A percentile compares a stretch with the other conserved stretches of the same genome.
These are phyloP conservation scores for Cochlearius cochlearius DNA, from an alignment of 2,113 vertebrate species.

Conservation along the genomic window DNA sequence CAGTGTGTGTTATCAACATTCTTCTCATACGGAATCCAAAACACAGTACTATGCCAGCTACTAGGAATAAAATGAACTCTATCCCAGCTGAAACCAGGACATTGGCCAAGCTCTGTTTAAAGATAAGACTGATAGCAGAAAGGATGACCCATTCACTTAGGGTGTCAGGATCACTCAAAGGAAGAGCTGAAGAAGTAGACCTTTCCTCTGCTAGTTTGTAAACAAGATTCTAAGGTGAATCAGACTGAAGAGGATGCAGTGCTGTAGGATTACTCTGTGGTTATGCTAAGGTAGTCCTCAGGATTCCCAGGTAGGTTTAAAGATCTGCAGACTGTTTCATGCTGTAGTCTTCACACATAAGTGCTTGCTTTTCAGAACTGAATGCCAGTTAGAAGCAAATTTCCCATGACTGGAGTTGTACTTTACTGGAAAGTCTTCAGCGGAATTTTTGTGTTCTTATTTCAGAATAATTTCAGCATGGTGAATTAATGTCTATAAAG, in stretches of 20 bases:
- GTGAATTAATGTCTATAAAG: background rate
- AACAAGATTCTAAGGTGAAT: background rate
- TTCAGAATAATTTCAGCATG: background rate
- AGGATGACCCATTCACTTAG: background rate
- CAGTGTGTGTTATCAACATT: no score
- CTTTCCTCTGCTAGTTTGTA: background rate
- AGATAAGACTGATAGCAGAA: background rate
- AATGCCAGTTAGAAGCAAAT: background rate
- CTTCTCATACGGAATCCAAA: no score
- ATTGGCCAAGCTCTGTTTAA: background rate
- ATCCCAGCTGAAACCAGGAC: no score
- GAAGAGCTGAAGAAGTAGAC: background rate
- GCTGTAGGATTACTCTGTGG: background rate
- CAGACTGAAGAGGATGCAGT: background rate
- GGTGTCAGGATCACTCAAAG: background rate
- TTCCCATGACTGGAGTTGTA: background rate
- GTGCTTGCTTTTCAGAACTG: background rate
- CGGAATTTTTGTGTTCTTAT: background rate
- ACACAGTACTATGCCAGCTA: no score
- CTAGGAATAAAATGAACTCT: no score
- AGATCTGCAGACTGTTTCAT: background rate
- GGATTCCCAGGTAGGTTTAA: background rate
- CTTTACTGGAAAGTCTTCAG: background rate
- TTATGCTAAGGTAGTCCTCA: background rate
- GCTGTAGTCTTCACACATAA: background rate